phyloP scores from a whole-genome alignment of 2,888 invertebrate genomes.

The Drosophila pseudotalamancana region DNA sequence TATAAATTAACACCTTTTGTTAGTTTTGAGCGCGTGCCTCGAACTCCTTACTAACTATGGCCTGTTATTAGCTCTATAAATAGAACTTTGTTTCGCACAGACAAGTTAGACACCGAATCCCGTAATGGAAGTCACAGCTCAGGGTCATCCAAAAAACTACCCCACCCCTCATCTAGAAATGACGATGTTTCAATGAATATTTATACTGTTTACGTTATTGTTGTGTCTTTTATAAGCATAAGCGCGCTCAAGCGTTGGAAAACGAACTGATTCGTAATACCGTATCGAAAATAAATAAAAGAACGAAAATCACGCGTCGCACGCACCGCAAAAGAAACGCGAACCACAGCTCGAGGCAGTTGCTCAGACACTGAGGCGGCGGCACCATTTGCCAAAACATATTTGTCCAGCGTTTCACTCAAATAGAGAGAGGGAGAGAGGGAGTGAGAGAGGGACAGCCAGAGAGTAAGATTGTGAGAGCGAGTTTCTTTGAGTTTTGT shows the following conservation, averaged over 20 bases:
- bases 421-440: constrained; percentile 1
- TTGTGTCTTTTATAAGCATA: constrained; percentile 49
- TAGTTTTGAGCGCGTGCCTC: constrained; percentile 19
- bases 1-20: constrained; percentile 65
- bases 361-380: constrained; percentile 70
- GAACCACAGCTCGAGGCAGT: constrained; percentile 65
- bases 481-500: constrained; percentile 63
- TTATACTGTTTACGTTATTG: constrained; percentile 44
- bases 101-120: constrained; percentile 26
- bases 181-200: constrained; percentile 45
- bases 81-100: constrained; percentile 28
- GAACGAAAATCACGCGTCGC: neutral
- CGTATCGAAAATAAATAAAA: constrained; percentile 9
- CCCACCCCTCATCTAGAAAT: neutral
- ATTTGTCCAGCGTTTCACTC: constrained; percentile 58
- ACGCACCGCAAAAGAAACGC: constrained; percentile 7
- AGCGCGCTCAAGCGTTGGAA: constrained; percentile 35
- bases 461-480: constrained; percentile 3
- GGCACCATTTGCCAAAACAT: constrained; percentile 30
- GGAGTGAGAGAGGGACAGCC: neutral
- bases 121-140: constrained; percentile 25
- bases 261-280: constrained; percentile 24
- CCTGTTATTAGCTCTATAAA: constrained; percentile 33
- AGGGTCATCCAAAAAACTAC: constrained; percentile 38
- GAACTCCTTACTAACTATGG: constrained; percentile 14